Conservation (phyloP, 1,140 invertebrate genomes). For the Thaumatotibia leucotreta region DNA sequence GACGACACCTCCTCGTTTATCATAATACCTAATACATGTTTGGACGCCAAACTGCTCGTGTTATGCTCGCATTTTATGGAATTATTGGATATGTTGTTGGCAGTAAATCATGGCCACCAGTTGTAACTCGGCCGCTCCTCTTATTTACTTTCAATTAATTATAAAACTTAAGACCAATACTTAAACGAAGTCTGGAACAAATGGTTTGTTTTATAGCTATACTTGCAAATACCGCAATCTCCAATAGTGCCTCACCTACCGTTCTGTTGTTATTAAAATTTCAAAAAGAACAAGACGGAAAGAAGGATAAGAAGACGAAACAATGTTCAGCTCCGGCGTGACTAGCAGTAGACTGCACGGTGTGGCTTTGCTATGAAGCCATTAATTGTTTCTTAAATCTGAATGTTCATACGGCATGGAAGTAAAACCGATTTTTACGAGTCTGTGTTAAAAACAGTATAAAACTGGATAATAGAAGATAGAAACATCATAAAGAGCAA, state of each 20-base stretch:
- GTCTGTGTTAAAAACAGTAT: constrained; percentile 52
- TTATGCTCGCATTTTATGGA: constrained; percentile 33
- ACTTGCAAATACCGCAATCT: no score
- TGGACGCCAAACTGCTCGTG: constrained; percentile 21
- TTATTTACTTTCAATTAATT: background rate
- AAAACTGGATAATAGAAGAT: constrained; percentile 48
- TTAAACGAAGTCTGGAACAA: background rate
- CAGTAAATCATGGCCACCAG: constrained; percentile 22
- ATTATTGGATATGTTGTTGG: constrained; percentile 41
- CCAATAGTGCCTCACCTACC: no score
- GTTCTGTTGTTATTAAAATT: no score
- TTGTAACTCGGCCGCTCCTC: background rate
- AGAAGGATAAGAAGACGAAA: no score
- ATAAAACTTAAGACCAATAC: background rate
- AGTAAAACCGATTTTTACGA: constrained; percentile 40
- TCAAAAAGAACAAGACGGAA: no score
- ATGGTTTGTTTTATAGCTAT: background rate
- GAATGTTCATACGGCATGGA: background rate
- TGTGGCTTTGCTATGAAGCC: background rate
- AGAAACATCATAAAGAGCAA: constrained; percentile 53
- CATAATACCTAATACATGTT: constrained; percentile 24
- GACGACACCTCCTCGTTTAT: constrained; percentile 43
- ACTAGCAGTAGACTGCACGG: background rate
- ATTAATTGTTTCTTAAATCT: background rate
- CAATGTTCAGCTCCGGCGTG: no score